These are phyloP conservation scores for Phymastichus coffea DNA, from an alignment of 1,140 invertebrate species.

Conservation along the genomic window DNA sequence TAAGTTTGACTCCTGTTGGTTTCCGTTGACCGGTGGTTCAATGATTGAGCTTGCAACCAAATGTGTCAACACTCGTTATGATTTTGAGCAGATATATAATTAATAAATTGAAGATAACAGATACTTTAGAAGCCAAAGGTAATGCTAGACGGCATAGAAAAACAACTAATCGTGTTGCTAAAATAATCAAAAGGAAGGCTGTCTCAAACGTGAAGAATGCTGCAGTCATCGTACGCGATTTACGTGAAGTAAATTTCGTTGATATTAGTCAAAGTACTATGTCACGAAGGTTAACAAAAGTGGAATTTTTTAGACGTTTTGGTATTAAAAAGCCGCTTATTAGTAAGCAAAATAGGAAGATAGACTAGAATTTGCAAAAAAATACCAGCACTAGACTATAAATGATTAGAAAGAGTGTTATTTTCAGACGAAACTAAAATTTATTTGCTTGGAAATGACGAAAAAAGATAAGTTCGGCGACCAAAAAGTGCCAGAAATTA, in stretches of 20 bases:
- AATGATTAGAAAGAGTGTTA: conserved; percentile 30
- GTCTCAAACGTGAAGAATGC: conserved; percentile 14
- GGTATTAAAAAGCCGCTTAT: conserved; percentile 5
- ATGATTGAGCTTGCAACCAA: no score
- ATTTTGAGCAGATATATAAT: no score
- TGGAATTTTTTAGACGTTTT: conserved; percentile 23
- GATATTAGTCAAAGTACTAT: conserved; percentile 23
- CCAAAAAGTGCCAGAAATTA: no score
- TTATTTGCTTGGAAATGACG: conserved; percentile 34
- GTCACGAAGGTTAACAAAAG: conserved; percentile 13
- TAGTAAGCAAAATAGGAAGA: background rate
- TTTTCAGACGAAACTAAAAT: no score
- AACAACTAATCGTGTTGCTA: conserved; percentile 13
- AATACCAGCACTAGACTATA: conserved; percentile 7
- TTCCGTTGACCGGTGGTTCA: no score
- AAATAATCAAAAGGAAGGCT: conserved; percentile 24
- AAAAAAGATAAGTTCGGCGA: conserved; percentile 27
- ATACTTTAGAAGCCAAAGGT: conserved; percentile 1
- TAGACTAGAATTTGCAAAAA: background rate
- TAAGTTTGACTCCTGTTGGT: no score
- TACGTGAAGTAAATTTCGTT: no score
- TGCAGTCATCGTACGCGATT: conserved; percentile 18
- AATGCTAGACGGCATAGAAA: conserved; percentile 6
- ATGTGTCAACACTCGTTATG: no score
- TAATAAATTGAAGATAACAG: background rate